Conservation (phyloP, 1,140 invertebrate genomes). For the Drosophila busckii region DNA sequence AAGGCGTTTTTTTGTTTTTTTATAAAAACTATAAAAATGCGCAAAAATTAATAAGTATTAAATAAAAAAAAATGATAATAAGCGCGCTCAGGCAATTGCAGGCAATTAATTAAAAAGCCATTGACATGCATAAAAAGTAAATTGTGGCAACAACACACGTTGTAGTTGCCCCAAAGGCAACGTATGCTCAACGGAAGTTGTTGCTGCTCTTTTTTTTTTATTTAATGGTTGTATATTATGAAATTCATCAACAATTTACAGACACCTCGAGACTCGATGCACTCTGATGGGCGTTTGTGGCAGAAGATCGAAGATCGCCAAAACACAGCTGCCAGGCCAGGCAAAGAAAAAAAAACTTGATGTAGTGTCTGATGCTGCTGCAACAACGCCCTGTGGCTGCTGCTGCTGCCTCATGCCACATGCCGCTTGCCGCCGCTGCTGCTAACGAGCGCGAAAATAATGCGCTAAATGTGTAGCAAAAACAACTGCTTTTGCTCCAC, state of each 20-base stretch:
- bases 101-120: constrained; percentile 74
- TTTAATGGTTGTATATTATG: constrained; percentile 57
- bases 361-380: background rate
- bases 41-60: constrained; percentile 10
- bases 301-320: constrained; percentile 35
- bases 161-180: constrained; percentile 26
- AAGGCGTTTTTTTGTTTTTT: constrained; percentile 8
- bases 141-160: constrained; percentile 64
- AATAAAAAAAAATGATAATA: background rate
- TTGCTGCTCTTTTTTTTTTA: too few species aligned
- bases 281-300: constrained; percentile 6
- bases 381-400: background rate
- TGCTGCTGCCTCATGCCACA: constrained; percentile 8
- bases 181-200: constrained; percentile 35
- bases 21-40: constrained; percentile 15
- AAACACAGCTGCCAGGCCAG: constrained; percentile 63
- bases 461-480: constrained; percentile 69
- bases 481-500: constrained; percentile 27
- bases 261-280: constrained; percentile 42
- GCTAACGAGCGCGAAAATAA: constrained; percentile 72
- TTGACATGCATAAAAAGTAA: constrained; percentile 77
- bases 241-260: constrained; percentile 68
- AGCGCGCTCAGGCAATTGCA: constrained; percentile 36
- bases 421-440: too few species aligned
- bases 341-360: constrained; percentile 19